Evolutionary conservation across 2,113 vertebrate genomes (phyloP).

Genomic region (Bubo scandiacus): DNA sequence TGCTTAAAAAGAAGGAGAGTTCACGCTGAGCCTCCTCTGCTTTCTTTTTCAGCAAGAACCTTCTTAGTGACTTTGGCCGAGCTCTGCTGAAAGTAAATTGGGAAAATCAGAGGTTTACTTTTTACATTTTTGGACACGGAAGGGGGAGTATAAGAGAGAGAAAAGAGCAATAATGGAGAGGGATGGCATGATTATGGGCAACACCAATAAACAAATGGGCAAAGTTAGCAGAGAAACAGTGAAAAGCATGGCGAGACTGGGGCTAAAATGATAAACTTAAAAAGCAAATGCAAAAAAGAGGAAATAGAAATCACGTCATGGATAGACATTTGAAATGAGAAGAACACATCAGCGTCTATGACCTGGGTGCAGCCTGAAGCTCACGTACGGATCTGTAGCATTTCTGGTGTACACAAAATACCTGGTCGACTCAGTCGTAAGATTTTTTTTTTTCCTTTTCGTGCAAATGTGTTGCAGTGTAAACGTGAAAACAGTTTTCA

Average conservation of each 20-base stretch:
- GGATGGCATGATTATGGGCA: neutral
- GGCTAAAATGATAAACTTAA: neutral
- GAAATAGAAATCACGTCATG: constrained; percentile 24
- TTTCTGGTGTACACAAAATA: constrained; percentile 19
- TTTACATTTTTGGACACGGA: constrained; percentile 28
- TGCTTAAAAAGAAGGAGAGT: constrained; percentile 66
- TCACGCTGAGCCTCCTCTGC: constrained; percentile 67
- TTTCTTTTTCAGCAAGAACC: constrained; percentile 62
- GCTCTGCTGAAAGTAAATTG: constrained; percentile 60
- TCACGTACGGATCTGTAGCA: neutral
- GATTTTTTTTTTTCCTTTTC: neutral
- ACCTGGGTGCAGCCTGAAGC: constrained; percentile 4
- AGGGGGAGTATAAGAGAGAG: neutral
- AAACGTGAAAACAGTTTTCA: neutral
- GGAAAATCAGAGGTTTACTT: constrained; percentile 56
- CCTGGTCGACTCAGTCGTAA: neutral
- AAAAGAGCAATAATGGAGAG: neutral
- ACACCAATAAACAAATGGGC: neutral
- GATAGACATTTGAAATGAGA: constrained; percentile 45
- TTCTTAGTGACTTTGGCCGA: constrained; percentile 68
- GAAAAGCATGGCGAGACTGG: neutral
- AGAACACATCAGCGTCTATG: neutral
- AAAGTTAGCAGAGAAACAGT: constrained; percentile 31
- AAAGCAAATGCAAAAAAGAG: neutral
- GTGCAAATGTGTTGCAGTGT: constrained; percentile 1